Evolutionary conservation across 2,797 vertebrate genomes (phyloP).

Genomic region (Chaetophractus vellerosus): DNA sequence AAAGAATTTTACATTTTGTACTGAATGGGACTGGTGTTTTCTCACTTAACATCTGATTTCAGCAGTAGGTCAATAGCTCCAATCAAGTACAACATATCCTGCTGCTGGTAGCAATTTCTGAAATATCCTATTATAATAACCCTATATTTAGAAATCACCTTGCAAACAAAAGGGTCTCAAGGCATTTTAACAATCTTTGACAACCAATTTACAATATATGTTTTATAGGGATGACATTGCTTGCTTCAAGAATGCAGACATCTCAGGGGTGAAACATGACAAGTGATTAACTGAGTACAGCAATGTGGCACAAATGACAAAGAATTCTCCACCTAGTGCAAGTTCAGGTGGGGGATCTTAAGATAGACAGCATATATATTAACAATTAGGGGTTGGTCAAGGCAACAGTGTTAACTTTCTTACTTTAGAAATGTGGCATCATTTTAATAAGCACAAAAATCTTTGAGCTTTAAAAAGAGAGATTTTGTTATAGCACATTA

Average conservation of each 20-base stretch:
- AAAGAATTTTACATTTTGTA: constrained; percentile 58
- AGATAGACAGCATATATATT: not conserved
- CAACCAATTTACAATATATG: constrained; percentile 63
- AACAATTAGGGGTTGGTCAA: not conserved
- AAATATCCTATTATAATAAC: constrained; percentile 76
- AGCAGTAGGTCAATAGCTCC: constrained; percentile 83
- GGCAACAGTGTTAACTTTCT: not conserved
- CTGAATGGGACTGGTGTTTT: constrained; percentile 77
- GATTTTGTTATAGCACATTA: not conserved
- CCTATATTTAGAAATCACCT: constrained; percentile 85
- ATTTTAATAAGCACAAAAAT: constrained; percentile 46
- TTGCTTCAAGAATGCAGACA: constrained; percentile 12
- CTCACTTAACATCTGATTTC: constrained; percentile 80
- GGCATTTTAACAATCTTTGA: constrained; percentile 81
- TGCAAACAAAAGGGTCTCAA: constrained; percentile 86
- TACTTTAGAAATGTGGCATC: constrained; percentile 22
- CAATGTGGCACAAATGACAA: not conserved
- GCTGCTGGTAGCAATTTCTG: constrained; percentile 63
- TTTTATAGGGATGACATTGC: constrained; percentile 18
- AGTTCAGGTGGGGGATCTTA: not conserved
- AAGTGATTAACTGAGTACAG: constrained; percentile 30
- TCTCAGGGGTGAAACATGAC: constrained; percentile 55
- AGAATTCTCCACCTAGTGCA: not conserved
- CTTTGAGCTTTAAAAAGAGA: not conserved
- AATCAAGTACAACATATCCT: constrained; percentile 82